phyloP scores from a whole-genome alignment of 1,140 invertebrate species.

The Prorops nasuta region DNA sequence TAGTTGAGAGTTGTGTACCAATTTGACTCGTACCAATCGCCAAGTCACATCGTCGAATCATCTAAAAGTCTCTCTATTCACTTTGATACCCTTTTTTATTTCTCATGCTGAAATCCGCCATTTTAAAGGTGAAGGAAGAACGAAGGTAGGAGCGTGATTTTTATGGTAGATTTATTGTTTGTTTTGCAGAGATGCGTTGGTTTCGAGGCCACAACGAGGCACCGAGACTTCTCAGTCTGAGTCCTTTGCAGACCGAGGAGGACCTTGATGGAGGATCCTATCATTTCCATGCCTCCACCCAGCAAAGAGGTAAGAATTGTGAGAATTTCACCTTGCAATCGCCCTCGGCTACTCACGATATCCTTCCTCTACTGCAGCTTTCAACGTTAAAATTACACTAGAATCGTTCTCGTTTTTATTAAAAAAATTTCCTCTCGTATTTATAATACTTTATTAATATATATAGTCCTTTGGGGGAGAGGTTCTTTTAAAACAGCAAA shows the following conservation, averaged over 20 bases:
- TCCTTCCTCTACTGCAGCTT: no score
- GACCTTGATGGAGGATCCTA: conserved; percentile 45
- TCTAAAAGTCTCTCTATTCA: no score
- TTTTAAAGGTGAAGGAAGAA: no score
- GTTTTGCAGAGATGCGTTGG: conserved; percentile 65
- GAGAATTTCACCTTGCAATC: no score
- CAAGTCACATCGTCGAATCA: not conserved
- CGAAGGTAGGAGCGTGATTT: not conserved
- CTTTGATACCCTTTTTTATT: not conserved
- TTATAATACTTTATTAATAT: no score
- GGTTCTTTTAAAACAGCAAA: no score
- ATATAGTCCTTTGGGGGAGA: no score
- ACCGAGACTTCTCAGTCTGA: conserved; percentile 68
- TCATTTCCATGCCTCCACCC: conserved; percentile 41
- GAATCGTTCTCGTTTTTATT: no score
- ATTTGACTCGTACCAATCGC: not conserved
- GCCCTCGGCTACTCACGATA: no score
- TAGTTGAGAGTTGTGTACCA: conserved; percentile 2
- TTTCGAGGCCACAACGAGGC: conserved; percentile 67
- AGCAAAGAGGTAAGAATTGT: conserved; percentile 45
- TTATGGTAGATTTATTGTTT: not conserved
- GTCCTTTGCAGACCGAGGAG: conserved; percentile 60
- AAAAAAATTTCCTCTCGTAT: no score
- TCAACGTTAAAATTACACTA: no score
- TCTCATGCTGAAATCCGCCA: no score